Conservation (phyloP, 2,888 invertebrate genomes). For the Scrobipalpa atriplicella region DNA sequence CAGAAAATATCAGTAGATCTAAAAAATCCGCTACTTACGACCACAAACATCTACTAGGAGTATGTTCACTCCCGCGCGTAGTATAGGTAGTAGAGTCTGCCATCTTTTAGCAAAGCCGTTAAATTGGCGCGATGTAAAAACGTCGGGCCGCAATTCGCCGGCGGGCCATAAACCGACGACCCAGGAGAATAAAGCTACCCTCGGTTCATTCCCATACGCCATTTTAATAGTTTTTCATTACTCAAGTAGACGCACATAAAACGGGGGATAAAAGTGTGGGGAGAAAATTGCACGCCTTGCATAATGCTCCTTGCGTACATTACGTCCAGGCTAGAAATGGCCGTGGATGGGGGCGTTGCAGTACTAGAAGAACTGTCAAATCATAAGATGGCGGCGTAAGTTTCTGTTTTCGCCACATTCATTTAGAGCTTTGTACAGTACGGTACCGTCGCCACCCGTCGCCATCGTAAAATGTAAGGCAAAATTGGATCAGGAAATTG, state of each 20-base stretch:
- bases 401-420: no score
- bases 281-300: constrained; percentile 79
- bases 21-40: background rate
- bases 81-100: constrained; percentile 62
- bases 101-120: constrained; percentile 66
- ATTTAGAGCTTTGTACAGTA: no score
- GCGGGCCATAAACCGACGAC: constrained; percentile 70
- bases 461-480: constrained; percentile 60
- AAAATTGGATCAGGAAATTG: constrained; percentile 66
- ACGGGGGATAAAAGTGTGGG: constrained; percentile 68
- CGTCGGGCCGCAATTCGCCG: constrained; percentile 67
- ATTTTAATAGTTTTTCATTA: constrained; percentile 81
- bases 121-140: constrained; percentile 74
- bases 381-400: no score
- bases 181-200: constrained; percentile 57
- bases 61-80: background rate
- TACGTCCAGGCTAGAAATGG: no score
- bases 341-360: no score
- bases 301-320: constrained; percentile 63
- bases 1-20: no score
- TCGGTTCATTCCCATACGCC: constrained; percentile 70
- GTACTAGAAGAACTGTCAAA: no score
- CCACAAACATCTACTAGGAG: background rate
- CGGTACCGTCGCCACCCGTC: constrained; percentile 30
- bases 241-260: constrained; percentile 78